Base-by-base conservation (phyloP, 2,797 vertebrate genomes). In the Phataginus tricuspis region DNA sequence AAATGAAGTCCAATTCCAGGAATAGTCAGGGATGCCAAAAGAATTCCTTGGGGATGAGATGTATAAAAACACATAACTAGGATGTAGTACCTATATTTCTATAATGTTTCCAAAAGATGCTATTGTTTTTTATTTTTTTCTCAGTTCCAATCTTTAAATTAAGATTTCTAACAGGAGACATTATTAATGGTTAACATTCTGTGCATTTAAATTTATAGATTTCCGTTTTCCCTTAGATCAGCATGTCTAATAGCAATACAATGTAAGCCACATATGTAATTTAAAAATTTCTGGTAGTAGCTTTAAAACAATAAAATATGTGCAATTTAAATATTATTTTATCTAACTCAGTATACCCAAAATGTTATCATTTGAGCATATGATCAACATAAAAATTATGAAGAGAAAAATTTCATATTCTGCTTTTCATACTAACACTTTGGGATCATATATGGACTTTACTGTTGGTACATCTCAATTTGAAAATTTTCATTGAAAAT, bases 251-350 rank as follows among this genome's bases (percentile, higher is more conserved):
- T 4, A 92, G 64, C 61, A 69, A 57, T 77, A 37, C 39, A 61
- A 31, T n/a, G 39, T 49, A 1, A 78, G 19, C 34, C 23, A 90
- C 15, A 53, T 42, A 37, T 31, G 18, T 34, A 23, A 31, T 91
- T 79, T 10, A 4, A 42, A 57, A 69, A 34, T 39, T 83, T 59
- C 78, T 88, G 34, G 34, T 59, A 88, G 51, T 29, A 68, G 51
- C 37, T 64, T 93, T 95, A 42, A 93, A 92, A 57, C 51, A 92
- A 45, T 91, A 91, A 86, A 80, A 49, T 11, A 55, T 74, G 51
- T 6, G 14, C 94, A 74, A 74, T 63, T 75, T 72, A 83, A 53
- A 27, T 66, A 57, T 57, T 78, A 74, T 61, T 84, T 88, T 51
- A 64, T 42, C 79, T 88, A 79, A 61, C 12, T 2, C 21, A 42